Evolutionary conservation across 1,140 invertebrate genomes (phyloP).

Genomic region (Asbolus verrucosus): DNA sequence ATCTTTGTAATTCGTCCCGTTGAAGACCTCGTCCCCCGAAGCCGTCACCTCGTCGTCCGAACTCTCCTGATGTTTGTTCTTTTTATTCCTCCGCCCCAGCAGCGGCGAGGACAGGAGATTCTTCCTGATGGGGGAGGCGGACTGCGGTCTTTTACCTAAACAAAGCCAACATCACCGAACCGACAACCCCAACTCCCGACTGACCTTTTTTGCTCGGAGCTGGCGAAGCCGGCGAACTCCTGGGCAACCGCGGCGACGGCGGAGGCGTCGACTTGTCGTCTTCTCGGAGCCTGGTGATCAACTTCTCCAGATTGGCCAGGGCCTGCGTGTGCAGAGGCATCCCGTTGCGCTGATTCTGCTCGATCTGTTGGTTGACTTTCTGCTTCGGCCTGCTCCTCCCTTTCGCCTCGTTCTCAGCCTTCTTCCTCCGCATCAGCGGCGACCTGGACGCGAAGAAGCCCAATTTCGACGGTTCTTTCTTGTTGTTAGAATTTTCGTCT

Average conservation of each 20-base stretch:
- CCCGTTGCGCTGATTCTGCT: conserved; percentile 50
- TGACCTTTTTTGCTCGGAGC: conserved; percentile 76
- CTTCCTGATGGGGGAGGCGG: conserved; percentile 82
- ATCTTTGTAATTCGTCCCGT: conserved; percentile 83
- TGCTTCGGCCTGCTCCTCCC: conserved; percentile 52
- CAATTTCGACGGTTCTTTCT: conserved; percentile 60
- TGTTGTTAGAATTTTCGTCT: conserved; percentile 47
- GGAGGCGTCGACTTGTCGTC: conserved; percentile 67
- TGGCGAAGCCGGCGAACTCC: conserved; percentile 78
- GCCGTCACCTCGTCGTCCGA: conserved; percentile 86
- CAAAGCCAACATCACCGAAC: not conserved
- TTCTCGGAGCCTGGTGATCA: conserved; percentile 68
- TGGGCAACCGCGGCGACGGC: conserved; percentile 74
- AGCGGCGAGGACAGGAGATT: conserved; percentile 86
- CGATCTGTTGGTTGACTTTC: conserved; percentile 35
- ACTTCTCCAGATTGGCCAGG: conserved; percentile 69
- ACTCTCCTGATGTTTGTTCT: conserved; percentile 82
- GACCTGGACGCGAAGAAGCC: conserved; percentile 64
- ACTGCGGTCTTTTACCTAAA: conserved; percentile 76
- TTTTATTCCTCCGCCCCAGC: conserved; percentile 76
- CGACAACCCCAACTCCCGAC: no score
- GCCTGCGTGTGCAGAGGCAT: conserved; percentile 69
- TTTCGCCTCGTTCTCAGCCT: conserved; percentile 56
- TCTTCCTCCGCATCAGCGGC: conserved; percentile 62
- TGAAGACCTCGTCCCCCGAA: conserved; percentile 73